These are phyloP conservation scores for Pipistrellus nathusii DNA, from an alignment of 2,797 vertebrate species.

Conservation along the genomic window DNA sequence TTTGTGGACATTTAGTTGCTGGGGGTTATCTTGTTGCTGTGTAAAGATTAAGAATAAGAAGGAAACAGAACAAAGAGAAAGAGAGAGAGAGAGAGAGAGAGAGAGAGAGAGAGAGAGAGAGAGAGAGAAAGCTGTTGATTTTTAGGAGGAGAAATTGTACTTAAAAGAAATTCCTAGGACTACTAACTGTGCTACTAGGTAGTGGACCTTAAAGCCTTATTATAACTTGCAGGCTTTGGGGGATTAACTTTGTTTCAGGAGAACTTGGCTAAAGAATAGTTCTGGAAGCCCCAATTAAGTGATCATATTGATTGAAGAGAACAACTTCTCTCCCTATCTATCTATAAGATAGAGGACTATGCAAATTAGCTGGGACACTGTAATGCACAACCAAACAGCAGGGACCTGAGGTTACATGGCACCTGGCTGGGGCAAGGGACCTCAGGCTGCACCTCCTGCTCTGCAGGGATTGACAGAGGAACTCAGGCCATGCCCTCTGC, in stretches of 20 bases:
- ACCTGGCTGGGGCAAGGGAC: no score
- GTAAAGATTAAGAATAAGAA: background rate
- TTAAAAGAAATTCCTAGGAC: background rate
- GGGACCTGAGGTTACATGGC: no score
- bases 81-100: background rate
- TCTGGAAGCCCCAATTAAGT: background rate
- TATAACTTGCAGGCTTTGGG: background rate
- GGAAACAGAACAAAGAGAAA: background rate
- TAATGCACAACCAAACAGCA: no score
- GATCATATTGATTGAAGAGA: constrained; percentile 4
- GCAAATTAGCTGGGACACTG: no score
- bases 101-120: no score
- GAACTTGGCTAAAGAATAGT: background rate
- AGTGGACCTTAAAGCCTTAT: background rate
- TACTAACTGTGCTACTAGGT: background rate
- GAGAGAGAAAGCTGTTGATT: background rate
- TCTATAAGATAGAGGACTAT: no score
- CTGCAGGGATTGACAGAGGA: no score
- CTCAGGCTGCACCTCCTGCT: no score
- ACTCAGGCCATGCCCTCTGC: no score
- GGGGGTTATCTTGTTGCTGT: background rate
- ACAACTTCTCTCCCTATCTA: background rate
- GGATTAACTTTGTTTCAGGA: constrained; percentile 21
- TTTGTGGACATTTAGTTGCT: background rate
- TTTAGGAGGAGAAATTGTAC: background rate